These are phyloP conservation scores for Phasianus colchicus DNA, from an alignment of 2,113 vertebrate species.

Conservation along the genomic window DNA sequence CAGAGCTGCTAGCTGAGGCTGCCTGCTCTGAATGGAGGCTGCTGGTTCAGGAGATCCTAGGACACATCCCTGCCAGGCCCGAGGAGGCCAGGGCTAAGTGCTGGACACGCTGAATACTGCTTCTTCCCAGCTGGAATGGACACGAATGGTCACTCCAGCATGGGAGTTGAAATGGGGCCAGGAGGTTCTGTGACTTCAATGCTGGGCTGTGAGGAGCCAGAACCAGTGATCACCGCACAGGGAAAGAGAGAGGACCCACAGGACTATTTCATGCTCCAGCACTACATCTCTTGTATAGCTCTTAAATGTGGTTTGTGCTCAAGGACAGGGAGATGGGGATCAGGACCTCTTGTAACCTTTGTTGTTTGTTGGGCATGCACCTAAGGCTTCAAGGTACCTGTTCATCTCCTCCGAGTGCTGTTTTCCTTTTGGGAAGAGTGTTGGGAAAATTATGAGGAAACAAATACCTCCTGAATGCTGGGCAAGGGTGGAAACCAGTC, in stretches of 20 bases:
- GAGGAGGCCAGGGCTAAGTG: neutral
- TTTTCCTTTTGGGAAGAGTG: neutral
- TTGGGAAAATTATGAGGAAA: neutral
- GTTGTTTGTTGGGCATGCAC: neutral
- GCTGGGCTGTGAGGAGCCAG: neutral
- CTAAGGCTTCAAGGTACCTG: neutral
- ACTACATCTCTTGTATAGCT: neutral
- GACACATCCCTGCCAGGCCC: neutral
- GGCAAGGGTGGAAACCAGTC: constrained; percentile 20
- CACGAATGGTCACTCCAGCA: neutral
- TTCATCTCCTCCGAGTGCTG: neutral
- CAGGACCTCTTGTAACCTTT: neutral
- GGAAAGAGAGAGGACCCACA: neutral
- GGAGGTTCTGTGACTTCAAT: neutral
- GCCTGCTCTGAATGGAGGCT: neutral
- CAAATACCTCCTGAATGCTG: neutral
- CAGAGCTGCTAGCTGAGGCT: neutral
- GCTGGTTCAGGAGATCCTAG: accelerated
- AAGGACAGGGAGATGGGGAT: neutral
- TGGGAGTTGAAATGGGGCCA: neutral
- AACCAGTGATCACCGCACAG: neutral
- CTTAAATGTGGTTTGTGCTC: neutral
- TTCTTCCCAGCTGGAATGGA: neutral
- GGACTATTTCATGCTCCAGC: neutral
- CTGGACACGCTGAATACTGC: neutral